These are phyloP conservation scores for Papilio aristodemus DNA, from an alignment of 1,140 invertebrate genomes.

Conservation along the genomic window DNA sequence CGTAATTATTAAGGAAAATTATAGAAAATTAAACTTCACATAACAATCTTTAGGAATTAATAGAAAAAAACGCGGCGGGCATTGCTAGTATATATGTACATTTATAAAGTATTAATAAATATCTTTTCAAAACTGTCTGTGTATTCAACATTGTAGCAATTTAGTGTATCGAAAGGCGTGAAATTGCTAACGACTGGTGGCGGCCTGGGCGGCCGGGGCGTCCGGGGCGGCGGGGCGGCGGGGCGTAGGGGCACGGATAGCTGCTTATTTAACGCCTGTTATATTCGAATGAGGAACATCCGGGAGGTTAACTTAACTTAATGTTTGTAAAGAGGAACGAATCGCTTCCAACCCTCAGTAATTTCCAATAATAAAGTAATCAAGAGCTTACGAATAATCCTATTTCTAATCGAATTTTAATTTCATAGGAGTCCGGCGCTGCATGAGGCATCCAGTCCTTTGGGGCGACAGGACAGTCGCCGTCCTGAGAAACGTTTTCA, in stretches of 20 bases:
- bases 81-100: too few species aligned
- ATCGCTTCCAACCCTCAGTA: too few species aligned
- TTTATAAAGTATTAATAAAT: not conserved
- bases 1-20: too few species aligned
- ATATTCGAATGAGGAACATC: conserved; percentile 18
- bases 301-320: conserved; percentile 28
- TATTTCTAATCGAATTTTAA: too few species aligned
- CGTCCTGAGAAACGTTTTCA: not conserved
- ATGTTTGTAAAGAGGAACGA: conserved; percentile 12
- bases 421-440: too few species aligned
- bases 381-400: too few species aligned
- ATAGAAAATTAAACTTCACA: too few species aligned
- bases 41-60: too few species aligned
- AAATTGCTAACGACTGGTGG: conserved; percentile 44
- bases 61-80: too few species aligned
- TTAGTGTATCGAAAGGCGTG: conserved; percentile 38
- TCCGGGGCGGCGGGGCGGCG: conserved; percentile 41
- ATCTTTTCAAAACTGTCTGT: not conserved
- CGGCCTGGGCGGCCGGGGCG: conserved; percentile 44
- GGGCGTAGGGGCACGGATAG: conserved; percentile 39
- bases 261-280: conserved; percentile 50
- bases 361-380: not conserved
- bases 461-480: too few species aligned
- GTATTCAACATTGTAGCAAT: conserved; percentile 28
- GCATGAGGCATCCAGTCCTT: too few species aligned